Base-by-base conservation (phyloP, 2,888 invertebrate genomes). In the Caenorhabditis wallacei region DNA sequence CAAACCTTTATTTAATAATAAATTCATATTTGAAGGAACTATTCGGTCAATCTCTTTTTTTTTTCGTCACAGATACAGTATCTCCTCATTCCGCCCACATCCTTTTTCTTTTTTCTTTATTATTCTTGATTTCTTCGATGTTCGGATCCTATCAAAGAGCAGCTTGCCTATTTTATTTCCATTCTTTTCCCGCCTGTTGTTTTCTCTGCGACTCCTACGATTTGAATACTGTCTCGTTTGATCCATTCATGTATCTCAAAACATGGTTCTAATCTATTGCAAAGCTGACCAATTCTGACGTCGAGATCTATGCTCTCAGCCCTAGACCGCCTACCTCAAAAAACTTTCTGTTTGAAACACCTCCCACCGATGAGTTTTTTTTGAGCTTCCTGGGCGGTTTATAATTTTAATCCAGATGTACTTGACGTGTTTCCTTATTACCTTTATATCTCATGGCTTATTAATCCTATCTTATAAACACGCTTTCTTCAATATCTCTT, bases 231-330 rank as follows among this genome's bases (percentile, higher is more conserved):
- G 24, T 57, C 71, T 56, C 43, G 35, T 22, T 64, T 54, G 61
- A 71, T 71, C 70, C 54, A 79, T 71, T 64, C 64, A 40, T 57
- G 54, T 56, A 78, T 79, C 79, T 71, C 48, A 79, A 79, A 79
- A 64, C 71, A 79, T 71, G 71, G 71, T 51, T 57, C 70, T 79
- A 71, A 78, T 61, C 78, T 78, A 61, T 13, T 63, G 20, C 69
- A 78, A 78, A 78, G 61, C 78, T 78, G 61, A 24, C 37, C 69
- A 61, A 69, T 78, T 78, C 78, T 78, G 78, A 78, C 78, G 78
- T 78, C 51, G 78, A 63, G 78, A 78, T 78, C 69, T 78, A 61
- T 78, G 78, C 57, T 70, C 59, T 20, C 57, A 59, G 56, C 48
- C 51, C 68, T 26, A 56, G 57, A 46, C 70, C 57, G 48, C 57